These are phyloP conservation scores for Spisula solida DNA, from an alignment of 2,888 invertebrate genomes.

Conservation along the genomic window DNA sequence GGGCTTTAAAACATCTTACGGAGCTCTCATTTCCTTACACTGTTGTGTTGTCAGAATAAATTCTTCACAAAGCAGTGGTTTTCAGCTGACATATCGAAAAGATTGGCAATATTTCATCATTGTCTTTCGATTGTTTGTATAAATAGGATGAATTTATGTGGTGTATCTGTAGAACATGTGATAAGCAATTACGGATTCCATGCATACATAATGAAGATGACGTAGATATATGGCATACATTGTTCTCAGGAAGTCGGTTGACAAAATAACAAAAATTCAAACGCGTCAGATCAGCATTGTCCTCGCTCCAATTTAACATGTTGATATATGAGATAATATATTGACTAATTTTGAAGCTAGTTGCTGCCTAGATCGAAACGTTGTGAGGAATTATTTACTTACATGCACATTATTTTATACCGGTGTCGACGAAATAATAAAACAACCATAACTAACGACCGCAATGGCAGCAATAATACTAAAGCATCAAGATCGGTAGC, in stretches of 20 bases:
- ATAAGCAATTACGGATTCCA: slow-evolving; percentile 12
- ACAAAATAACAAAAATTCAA: neutral
- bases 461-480: too few species aligned
- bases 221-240: neutral
- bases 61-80: neutral
- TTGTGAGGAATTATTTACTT: neutral
- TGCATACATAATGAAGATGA: slow-evolving; percentile 3
- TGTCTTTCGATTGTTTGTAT: neutral
- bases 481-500: too few species aligned
- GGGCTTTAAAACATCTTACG: neutral
- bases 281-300: neutral
- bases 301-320: neutral
- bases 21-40: neutral
- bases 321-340: neutral
- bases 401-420: neutral
- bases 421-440: neutral
- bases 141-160: neutral
- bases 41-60: slow-evolving; percentile 2
- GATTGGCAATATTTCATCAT: neutral
- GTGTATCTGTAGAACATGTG: neutral
- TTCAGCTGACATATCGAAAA: neutral
- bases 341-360: neutral
- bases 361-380: neutral
- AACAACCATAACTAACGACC: neutral
- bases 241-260: neutral